These are phyloP conservation scores for Sitta carolinensis DNA, from an alignment of 2,797 vertebrate species.

Conservation along the genomic window DNA sequence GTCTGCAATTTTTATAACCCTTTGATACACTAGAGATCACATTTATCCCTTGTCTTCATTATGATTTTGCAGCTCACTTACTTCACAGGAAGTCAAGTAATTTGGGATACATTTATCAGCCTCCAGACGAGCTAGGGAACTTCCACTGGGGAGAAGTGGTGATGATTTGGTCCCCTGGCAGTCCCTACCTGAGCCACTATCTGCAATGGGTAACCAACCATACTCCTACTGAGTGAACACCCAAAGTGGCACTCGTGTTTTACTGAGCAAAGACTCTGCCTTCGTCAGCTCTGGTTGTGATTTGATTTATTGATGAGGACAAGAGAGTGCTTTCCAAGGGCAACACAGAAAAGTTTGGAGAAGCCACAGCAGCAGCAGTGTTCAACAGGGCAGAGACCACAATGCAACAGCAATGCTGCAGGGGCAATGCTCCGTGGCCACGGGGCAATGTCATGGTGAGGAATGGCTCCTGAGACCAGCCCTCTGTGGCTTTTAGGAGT, in stretches of 20 bases:
- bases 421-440: background rate
- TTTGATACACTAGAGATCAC: background rate
- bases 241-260: background rate
- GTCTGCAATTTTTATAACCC: background rate
- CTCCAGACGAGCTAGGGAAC: background rate
- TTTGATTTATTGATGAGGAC: constrained; percentile 23
- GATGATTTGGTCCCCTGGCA: background rate
- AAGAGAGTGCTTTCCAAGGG: background rate
- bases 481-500: rapidly evolving
- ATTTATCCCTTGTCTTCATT: background rate
- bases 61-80: background rate
- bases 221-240: background rate
- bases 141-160: background rate
- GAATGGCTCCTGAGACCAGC: background rate
- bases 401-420: background rate
- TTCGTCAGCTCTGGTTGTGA: background rate
- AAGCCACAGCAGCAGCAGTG: background rate
- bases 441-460: background rate
- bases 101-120: background rate
- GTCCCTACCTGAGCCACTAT: background rate
- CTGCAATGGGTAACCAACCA: background rate
- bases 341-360: background rate
- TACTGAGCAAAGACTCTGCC: background rate
- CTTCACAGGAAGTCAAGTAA: background rate
- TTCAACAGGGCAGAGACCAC: background rate